These are phyloP conservation scores for Lacanobia oleracea DNA, from an alignment of 2,888 invertebrate genomes.

Conservation along the genomic window DNA sequence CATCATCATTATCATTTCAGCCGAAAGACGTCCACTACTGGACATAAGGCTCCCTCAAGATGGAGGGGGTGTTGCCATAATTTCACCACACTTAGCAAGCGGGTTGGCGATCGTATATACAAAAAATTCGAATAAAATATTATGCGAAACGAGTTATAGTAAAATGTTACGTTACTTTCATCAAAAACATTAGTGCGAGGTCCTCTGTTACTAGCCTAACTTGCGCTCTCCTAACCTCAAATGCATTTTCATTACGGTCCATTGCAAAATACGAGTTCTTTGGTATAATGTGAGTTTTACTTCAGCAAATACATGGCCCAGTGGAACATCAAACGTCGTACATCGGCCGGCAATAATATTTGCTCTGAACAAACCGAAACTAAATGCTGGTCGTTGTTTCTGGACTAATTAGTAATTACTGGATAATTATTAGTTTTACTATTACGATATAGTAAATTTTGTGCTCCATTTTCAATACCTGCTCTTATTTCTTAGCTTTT, in stretches of 20 bases:
- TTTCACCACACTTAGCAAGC: too few relatives aligned
- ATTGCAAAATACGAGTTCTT: constrained; percentile 24
- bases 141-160: too few relatives aligned
- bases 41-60: too few relatives aligned
- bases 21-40: too few relatives aligned
- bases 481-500: not conserved
- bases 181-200: too few relatives aligned
- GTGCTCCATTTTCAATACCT: constrained; percentile 11
- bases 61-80: too few relatives aligned
- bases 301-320: constrained; percentile 34
- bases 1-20: too few relatives aligned
- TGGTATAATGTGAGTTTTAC: constrained; percentile 12
- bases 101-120: too few relatives aligned
- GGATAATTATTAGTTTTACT: constrained; percentile 55
- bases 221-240: not conserved
- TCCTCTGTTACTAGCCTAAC: not conserved
- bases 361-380: constrained; percentile 70
- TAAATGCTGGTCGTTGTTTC: constrained; percentile 74
- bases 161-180: too few relatives aligned
- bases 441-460: constrained; percentile 1
- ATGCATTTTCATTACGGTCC: not conserved
- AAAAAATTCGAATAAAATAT: too few relatives aligned
- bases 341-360: constrained; percentile 69
- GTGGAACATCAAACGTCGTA: constrained; percentile 68
- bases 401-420: constrained; percentile 68